These are phyloP conservation scores for Scrobipalpa costella DNA, from an alignment of 2,888 invertebrate species.

Conservation along the genomic window DNA sequence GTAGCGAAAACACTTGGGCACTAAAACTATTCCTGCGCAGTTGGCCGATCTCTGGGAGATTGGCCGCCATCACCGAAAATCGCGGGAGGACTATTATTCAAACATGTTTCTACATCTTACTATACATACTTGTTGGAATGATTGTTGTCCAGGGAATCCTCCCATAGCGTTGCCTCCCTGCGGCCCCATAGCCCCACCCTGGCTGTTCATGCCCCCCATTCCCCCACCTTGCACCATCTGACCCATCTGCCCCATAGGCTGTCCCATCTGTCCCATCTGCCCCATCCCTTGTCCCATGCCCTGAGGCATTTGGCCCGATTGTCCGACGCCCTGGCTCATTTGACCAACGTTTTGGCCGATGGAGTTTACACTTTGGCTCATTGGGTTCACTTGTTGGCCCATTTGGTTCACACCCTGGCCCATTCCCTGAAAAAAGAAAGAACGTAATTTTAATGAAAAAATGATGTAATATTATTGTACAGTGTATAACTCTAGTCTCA, in stretches of 20 bases:
- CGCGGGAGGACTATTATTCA: too few species aligned
- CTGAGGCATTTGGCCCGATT: slow-evolving; percentile 69
- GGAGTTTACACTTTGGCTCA: slow-evolving; percentile 70
- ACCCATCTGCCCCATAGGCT: slow-evolving; percentile 80
- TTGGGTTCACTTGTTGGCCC: slow-evolving; percentile 75
- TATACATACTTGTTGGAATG: slow-evolving; percentile 75
- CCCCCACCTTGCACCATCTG: slow-evolving; percentile 74
- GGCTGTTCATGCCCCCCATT: slow-evolving; percentile 75
- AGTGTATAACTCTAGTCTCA: too few species aligned
- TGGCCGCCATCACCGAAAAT: too few species aligned
- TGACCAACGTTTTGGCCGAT: slow-evolving; percentile 73
- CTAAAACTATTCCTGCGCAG: too few species aligned
- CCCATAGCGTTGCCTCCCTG: slow-evolving; percentile 75
- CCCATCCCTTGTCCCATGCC: slow-evolving; percentile 73
- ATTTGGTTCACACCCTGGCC: slow-evolving; percentile 74
- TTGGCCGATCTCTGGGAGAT: too few species aligned
- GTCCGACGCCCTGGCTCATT: slow-evolving; percentile 75
- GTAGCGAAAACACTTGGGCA: too few species aligned
- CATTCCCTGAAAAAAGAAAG: slow-evolving; percentile 63
- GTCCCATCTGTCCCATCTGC: slow-evolving; percentile 75
- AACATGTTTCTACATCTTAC: too few species aligned
- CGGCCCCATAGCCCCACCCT: slow-evolving; percentile 74
- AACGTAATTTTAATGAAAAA: slow-evolving; percentile 2
- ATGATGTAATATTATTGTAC: too few species aligned
- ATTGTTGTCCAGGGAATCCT: slow-evolving; percentile 78